These are phyloP conservation scores for Pristionchus entomophagus DNA, from an alignment of 2,888 invertebrate genomes.

Conservation along the genomic window DNA sequence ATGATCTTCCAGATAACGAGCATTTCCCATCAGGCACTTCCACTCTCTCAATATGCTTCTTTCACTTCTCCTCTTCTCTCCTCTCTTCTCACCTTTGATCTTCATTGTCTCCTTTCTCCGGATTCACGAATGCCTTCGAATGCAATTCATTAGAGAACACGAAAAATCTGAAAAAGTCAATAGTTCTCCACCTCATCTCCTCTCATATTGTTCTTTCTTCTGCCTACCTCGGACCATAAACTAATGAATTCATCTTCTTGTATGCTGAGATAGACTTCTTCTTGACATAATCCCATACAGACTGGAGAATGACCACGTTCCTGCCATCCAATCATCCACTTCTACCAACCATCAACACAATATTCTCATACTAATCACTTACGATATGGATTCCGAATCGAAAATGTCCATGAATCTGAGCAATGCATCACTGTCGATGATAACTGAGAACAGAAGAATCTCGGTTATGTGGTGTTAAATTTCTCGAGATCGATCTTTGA, in stretches of 20 bases:
- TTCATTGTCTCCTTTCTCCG: slow-evolving; percentile 6
- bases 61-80: background rate
- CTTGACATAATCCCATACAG: slow-evolving; percentile 71
- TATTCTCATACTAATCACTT: background rate
- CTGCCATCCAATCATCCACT: too few species aligned
- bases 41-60: slow-evolving; percentile 56
- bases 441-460: slow-evolving; percentile 51
- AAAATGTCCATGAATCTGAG: slow-evolving; percentile 72
- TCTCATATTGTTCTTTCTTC: background rate
- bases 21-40: slow-evolving; percentile 54
- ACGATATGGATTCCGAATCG: slow-evolving; percentile 65
- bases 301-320: slow-evolving; percentile 66
- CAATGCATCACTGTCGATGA: slow-evolving; percentile 65
- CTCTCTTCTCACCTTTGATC: background rate
- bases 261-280: slow-evolving; percentile 89
- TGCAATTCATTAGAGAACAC: slow-evolving; percentile 97
- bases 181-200: slow-evolving; percentile 72
- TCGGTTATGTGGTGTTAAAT: background rate
- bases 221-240: slow-evolving; percentile 19
- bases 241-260: slow-evolving; percentile 83
- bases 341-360: too few species aligned
- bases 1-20: slow-evolving; percentile 56
- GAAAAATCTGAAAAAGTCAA: slow-evolving; percentile 83
- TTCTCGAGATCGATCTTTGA: too few species aligned
- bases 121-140: slow-evolving; percentile 85